Evolutionary conservation across 2,113 vertebrate genomes (phyloP).

Genomic region (Thryonomys swinderianus): DNA sequence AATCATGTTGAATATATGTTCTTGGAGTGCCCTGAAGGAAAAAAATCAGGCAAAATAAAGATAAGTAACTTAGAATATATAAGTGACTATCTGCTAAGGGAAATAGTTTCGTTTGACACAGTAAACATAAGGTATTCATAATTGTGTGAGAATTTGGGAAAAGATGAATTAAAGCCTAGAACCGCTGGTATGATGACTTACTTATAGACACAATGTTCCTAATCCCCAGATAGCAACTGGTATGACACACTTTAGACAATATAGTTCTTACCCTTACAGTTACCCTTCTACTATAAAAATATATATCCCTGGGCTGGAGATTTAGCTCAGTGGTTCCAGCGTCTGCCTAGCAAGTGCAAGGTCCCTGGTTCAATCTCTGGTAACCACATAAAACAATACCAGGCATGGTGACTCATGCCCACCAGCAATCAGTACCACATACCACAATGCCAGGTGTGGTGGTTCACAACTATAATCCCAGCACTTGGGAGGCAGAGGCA

Average conservation of each 20-base stretch:
- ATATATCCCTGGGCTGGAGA: background rate
- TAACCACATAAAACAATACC: too few relatives aligned
- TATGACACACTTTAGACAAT: background rate
- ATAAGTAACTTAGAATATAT: background rate
- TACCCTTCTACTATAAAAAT: background rate
- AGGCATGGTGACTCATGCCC: too few relatives aligned
- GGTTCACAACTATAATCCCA: too few relatives aligned
- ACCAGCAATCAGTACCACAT: too few relatives aligned
- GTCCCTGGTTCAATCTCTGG: too few relatives aligned
- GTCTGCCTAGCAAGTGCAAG: background rate
- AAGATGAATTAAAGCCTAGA: background rate
- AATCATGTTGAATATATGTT: constrained; percentile 78
- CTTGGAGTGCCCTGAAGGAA: constrained; percentile 62
- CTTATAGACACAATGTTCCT: background rate
- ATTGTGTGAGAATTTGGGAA: background rate
- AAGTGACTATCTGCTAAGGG: constrained; percentile 29
- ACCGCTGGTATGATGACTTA: background rate
- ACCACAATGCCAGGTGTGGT: too few relatives aligned
- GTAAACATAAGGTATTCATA: background rate
- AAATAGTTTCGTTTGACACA: constrained; percentile 7
- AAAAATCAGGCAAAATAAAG: constrained; percentile 55
- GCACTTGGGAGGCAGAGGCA: too few relatives aligned
- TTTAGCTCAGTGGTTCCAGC: background rate
- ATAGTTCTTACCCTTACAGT: background rate
- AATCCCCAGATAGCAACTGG: background rate